These are phyloP conservation scores for Zeugodacus cucurbitae DNA, from an alignment of 1,140 invertebrate species.

Conservation along the genomic window DNA sequence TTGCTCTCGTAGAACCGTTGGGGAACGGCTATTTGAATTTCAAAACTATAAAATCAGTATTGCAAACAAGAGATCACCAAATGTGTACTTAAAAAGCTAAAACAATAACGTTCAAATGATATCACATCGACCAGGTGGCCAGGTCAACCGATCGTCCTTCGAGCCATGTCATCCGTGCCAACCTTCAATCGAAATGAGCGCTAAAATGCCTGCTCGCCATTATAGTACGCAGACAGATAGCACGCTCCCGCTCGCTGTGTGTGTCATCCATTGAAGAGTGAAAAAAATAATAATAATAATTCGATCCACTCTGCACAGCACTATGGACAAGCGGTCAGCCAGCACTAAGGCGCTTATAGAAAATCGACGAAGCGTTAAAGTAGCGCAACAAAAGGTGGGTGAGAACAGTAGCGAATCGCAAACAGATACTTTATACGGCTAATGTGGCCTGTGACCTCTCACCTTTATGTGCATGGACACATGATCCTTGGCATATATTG, in stretches of 20 bases:
- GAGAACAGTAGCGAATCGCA: constrained; percentile 25
- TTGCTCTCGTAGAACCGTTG: too few relatives aligned
- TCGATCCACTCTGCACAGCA: background rate
- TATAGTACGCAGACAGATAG: background rate
- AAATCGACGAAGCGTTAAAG: background rate
- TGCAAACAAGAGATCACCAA: too few relatives aligned
- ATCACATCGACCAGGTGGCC: background rate
- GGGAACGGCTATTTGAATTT: too few relatives aligned
- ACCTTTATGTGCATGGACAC: background rate
- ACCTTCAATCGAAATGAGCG: background rate
- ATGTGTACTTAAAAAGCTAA: background rate
- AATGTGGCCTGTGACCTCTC: background rate
- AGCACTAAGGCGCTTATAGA: background rate
- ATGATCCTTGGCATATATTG: too few relatives aligned
- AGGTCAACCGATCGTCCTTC: background rate
- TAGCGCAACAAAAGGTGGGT: constrained; percentile 2
- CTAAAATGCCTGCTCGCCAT: background rate
- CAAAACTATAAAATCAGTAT: too few relatives aligned
- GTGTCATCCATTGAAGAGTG: background rate
- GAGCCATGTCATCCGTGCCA: background rate
- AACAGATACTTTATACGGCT: background rate
- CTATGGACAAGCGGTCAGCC: background rate
- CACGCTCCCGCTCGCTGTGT: background rate
- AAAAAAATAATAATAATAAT: background rate
- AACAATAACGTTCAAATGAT: background rate